Base-by-base conservation (phyloP, 2,113 vertebrate species). In the Theristicus caerulescens region DNA sequence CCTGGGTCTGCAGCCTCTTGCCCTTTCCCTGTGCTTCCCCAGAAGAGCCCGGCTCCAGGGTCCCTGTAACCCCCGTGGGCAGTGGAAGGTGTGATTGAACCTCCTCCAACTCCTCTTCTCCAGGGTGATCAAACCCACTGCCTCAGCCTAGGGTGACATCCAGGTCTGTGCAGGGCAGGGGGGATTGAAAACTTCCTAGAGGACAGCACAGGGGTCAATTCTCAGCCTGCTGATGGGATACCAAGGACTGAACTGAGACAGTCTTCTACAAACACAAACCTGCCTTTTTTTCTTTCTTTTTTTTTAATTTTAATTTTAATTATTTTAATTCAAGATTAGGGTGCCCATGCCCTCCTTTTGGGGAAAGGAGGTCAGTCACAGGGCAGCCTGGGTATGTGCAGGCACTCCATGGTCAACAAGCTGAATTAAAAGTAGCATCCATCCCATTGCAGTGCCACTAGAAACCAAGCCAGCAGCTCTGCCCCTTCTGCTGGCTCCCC, bases 11-110 rank as follows among this genome's bases (percentile, higher is more conserved):
- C 34, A 26, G 42, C 55, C 27, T 86, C 54, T n/a, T 65, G 46
- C 51, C 42, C 64, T 44, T 65, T 47, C 55, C 88, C 61, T 64
- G 27, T 29, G 61, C n/a, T 72, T 26, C 4, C 8, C 16, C 4
- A 36, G 34, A 31, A 26, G 0, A 26, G 34, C 40, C 44, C 9
- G 2, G 26, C 66, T 82, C 59, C 54, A 61, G 16, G 32, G 32
- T 34, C 27, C 29, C 79, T 47, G 29, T 55, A 36, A 42, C 5
- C 32, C n/a, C 49, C 0, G 0, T 16, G 76, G 32, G 47, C 62
- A 76, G 57, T 7, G 15, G 21, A 24, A 88, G 74, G 36, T 40
- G 55, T 2, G 14, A 34, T 32, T 73, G 8, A 2, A 67, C 54
- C 8, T 27, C 32, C 46, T 64, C 47, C n/a, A 71, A 17, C 34